Percentiles rank a stretch among this genome's conserved stretches.
Conservation (phyloP, 2,113 vertebrate genomes). For the Perca schrenkii region DNA sequence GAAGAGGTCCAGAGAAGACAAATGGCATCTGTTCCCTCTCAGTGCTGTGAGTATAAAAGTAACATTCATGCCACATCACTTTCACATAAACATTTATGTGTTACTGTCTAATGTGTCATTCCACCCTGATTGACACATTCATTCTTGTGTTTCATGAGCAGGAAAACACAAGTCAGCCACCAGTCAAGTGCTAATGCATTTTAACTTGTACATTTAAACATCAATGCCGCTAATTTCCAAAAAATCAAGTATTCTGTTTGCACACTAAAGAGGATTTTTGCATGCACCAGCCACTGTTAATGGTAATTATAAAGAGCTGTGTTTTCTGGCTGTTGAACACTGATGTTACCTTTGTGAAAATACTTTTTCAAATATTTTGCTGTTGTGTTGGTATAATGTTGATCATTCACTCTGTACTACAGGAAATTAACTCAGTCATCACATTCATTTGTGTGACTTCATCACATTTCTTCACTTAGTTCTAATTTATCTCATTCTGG, state of each 20-base stretch:
- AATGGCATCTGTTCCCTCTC: slow-evolving; percentile 88
- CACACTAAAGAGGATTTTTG: not conserved
- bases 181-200: not conserved
- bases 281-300: not conserved
- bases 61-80: not conserved
- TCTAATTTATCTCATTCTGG: not conserved
- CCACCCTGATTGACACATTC: not conserved
- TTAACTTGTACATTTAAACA: not conserved
- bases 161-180: not conserved
- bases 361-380: not conserved
- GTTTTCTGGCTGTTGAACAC: not conserved
- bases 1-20: slow-evolving; percentile 87
- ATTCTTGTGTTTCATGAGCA: not conserved
- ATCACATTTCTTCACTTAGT: not conserved
- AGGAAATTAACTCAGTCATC: not conserved
- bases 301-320: not conserved
- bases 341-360: not conserved
- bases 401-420: not conserved
- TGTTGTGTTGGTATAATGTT: not conserved
- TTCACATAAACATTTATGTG: not conserved
- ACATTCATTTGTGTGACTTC: not conserved
- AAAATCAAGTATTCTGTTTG: not conserved
- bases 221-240: not conserved
- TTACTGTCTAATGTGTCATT: not conserved
- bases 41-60: slow-evolving; percentile 93